Evolutionary conservation across 2,113 vertebrate genomes (phyloP).

Genomic region (Verasper variegatus): DNA sequence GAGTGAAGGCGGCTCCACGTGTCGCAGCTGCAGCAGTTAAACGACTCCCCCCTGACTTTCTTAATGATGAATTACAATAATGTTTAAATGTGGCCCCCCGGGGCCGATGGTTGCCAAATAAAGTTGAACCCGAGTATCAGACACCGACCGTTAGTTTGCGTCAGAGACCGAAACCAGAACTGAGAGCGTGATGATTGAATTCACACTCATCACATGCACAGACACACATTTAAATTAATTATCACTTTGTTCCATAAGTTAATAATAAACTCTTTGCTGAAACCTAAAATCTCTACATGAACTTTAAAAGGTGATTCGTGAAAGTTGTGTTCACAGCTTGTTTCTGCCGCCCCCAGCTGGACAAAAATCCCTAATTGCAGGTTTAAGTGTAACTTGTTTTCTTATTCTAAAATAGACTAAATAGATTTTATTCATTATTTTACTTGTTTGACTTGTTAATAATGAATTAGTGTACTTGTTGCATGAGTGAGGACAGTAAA

Average conservation of each 20-base stretch:
- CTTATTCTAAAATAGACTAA: no score
- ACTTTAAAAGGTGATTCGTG: not conserved
- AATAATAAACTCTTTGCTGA: not conserved
- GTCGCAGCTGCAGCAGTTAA: conserved; percentile 74
- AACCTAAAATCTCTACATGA: not conserved
- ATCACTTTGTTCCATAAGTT: not conserved
- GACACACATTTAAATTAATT: not conserved
- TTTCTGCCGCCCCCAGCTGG: not conserved
- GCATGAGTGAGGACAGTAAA: no score
- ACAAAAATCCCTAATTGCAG: not conserved
- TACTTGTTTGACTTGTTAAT: no score
- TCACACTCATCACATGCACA: not conserved
- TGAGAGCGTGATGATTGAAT: not conserved
- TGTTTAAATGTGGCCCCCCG: conserved; percentile 63
- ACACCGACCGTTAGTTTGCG: conserved; percentile 15
- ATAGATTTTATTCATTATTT: no score
- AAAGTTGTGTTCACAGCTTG: not conserved
- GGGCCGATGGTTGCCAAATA: conserved; percentile 63
- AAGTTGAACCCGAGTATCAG: conserved; percentile 48
- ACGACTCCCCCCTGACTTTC: conserved; percentile 44
- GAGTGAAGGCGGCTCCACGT: conserved; percentile 49
- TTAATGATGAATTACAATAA: conserved; percentile 67
- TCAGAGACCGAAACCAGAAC: not conserved
- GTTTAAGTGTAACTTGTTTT: no score
- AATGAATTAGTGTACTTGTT: no score